phyloP scores from a whole-genome alignment of 2,113 vertebrate genomes.

The Bostrychus sinensis region DNA sequence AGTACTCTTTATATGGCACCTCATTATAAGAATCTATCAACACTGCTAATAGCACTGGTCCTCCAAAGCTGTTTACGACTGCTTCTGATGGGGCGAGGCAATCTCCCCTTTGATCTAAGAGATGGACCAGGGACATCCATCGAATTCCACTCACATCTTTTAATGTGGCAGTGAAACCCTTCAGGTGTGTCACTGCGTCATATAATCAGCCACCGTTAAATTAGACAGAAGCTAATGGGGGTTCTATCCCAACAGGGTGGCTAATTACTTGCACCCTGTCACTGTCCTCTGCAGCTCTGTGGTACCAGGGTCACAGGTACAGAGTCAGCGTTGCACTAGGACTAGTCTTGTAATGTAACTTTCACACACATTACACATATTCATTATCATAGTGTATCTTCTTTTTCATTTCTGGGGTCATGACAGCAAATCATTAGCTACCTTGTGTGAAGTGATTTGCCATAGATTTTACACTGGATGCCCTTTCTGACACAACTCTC shows the following conservation, averaged over 20 bases:
- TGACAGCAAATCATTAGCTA: no score
- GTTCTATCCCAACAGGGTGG: slow-evolving; percentile 33
- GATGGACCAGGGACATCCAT: not conserved
- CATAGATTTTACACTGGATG: no score
- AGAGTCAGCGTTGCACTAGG: no score
- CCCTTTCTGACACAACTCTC: no score
- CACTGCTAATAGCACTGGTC: slow-evolving; percentile 17
- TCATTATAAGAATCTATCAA: slow-evolving; percentile 38
- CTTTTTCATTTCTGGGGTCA: not conserved
- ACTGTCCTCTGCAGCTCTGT: slow-evolving; percentile 25
- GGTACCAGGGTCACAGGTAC: slow-evolving; percentile 37
- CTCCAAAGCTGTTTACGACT: slow-evolving; percentile 17
- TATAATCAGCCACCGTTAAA: slow-evolving; percentile 65
- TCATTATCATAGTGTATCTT: not conserved
- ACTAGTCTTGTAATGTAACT: no score
- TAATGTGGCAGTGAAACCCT: slow-evolving; percentile 42
- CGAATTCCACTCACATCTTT: slow-evolving; percentile 49
- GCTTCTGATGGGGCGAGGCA: slow-evolving; percentile 40
- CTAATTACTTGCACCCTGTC: slow-evolving; percentile 62
- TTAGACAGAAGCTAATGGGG: slow-evolving; percentile 62
- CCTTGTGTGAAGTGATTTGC: no score
- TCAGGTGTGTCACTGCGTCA: slow-evolving; percentile 68
- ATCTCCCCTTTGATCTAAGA: slow-evolving; percentile 36
- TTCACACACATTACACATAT: no score
- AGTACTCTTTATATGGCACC: slow-evolving; percentile 26